phyloP scores from a whole-genome alignment of 1,140 invertebrate species.

The Phthorimaea operculella region DNA sequence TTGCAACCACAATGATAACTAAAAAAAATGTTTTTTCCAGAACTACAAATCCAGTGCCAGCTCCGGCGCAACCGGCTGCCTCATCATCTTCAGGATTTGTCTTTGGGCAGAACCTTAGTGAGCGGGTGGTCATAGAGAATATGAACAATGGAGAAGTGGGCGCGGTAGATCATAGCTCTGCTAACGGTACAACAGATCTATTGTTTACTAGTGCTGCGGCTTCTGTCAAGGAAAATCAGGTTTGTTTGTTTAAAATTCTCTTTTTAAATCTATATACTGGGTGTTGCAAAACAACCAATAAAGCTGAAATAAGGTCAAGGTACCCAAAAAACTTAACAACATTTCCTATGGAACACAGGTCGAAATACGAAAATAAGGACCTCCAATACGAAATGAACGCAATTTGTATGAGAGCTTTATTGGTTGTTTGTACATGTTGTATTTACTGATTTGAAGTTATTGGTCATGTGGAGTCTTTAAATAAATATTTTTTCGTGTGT shows the following conservation, averaged over 20 bases:
- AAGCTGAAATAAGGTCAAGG: too few species aligned
- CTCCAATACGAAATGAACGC: too few species aligned
- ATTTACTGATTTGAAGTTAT: not conserved
- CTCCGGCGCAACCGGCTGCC: constrained; percentile 36
- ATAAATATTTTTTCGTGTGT: too few species aligned
- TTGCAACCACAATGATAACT: too few species aligned
- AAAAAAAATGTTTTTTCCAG: not conserved
- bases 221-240: constrained; percentile 57
- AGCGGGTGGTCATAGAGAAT: constrained; percentile 74
- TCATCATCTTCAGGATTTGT: constrained; percentile 75
- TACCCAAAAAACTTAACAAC: too few species aligned
- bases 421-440: not conserved
- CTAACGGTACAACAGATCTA: constrained; percentile 70
- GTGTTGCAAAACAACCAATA: too few species aligned
- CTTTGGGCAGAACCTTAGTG: constrained; percentile 92
- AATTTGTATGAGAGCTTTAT: too few species aligned
- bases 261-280: not conserved
- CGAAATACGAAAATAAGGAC: too few species aligned
- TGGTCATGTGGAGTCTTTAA: too few species aligned
- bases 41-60: constrained; percentile 39
- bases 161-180: constrained; percentile 51
- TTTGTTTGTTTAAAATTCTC: constrained; percentile 11
- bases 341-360: too few species aligned
- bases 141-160: constrained; percentile 49
- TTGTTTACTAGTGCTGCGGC: constrained; percentile 70